Evolutionary conservation across 1,140 invertebrate species (phyloP).

Genomic region (Cyrtorhinus lividipennis): DNA sequence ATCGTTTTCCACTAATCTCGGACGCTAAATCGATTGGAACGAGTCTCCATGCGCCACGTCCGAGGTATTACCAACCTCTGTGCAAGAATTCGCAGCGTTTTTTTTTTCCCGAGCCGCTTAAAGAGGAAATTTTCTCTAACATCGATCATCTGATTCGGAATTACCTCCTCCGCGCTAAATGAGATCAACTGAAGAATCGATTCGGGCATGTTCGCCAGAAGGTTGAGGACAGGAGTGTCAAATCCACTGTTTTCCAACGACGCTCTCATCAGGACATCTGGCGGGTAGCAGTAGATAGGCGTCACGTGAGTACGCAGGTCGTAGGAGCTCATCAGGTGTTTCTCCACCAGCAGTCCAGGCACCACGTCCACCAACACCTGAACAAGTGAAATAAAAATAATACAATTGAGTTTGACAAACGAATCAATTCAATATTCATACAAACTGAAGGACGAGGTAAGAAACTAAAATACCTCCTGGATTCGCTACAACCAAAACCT

Average conservation of each 20-base stretch:
- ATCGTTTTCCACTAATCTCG: too few species aligned
- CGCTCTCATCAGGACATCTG: conserved; percentile 41
- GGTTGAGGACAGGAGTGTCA: conserved; percentile 38
- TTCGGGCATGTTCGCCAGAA: conserved; percentile 43
- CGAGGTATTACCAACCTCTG: too few species aligned
- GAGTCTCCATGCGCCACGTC: too few species aligned
- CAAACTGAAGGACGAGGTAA: too few species aligned
- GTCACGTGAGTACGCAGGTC: conserved; percentile 39
- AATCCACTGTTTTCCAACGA: conserved; percentile 37
- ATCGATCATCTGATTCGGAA: not conserved
- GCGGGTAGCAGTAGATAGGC: conserved; percentile 43
- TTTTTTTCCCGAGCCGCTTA: too few species aligned
- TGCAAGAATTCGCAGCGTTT: too few species aligned
- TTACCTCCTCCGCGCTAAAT: conserved; percentile 35
- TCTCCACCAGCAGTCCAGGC: conserved; percentile 50
- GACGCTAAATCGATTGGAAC: too few species aligned
- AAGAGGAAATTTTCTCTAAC: not conserved
- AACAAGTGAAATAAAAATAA: conserved; percentile 22
- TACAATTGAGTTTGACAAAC: too few species aligned
- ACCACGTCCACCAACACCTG: conserved; percentile 44
- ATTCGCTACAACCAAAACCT: too few species aligned
- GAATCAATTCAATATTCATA: too few species aligned
- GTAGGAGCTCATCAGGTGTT: conserved; percentile 46
- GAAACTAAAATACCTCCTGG: too few species aligned
- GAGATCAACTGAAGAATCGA: conserved; percentile 51